Evolutionary conservation across 2,797 vertebrate species (phyloP).

Genomic region (Gadopsis marmoratus): DNA sequence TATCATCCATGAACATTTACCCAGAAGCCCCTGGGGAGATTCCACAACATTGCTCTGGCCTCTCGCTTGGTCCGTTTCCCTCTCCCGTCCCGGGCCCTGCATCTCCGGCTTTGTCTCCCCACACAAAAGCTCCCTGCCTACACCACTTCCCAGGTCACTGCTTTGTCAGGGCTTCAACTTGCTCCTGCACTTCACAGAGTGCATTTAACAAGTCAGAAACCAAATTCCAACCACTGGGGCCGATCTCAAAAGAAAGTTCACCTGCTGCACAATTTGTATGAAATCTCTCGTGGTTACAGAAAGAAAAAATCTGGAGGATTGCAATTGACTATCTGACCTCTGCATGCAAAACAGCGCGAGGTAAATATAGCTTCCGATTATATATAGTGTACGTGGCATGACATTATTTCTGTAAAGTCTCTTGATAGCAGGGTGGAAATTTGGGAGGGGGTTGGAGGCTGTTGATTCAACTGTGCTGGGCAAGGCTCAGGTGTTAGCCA

Average conservation of each 20-base stretch:
- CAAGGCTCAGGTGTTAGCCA: slow-evolving; percentile 17
- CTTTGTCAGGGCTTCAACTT: slow-evolving; percentile 82
- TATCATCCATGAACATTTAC: slow-evolving; percentile 89
- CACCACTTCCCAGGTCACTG: slow-evolving; percentile 88
- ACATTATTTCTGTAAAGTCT: slow-evolving; percentile 14
- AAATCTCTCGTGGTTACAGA: neutral
- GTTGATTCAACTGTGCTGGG: slow-evolving; percentile 14
- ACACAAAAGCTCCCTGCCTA: slow-evolving; percentile 87
- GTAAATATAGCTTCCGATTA: slow-evolving; percentile 12
- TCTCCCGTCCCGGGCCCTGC: slow-evolving; percentile 70
- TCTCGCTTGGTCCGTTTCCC: slow-evolving; percentile 75
- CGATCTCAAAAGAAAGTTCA: slow-evolving; percentile 13
- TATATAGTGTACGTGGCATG: slow-evolving; percentile 1
- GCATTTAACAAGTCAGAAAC: slow-evolving; percentile 72
- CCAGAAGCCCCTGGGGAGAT: slow-evolving; percentile 86
- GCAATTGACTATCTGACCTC: slow-evolving; percentile 24
- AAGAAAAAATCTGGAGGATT: slow-evolving; percentile 2
- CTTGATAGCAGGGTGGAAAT: neutral
- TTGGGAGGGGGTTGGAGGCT: neutral
- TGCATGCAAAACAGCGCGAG: neutral
- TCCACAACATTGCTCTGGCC: slow-evolving; percentile 83
- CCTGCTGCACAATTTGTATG: slow-evolving; percentile 18
- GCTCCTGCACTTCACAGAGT: slow-evolving; percentile 70
- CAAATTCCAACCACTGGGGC: slow-evolving; percentile 52
- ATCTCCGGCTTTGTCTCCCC: slow-evolving; percentile 84